Percentiles rank a stretch among this genome's conserved stretches.
Evolutionary conservation across 2,888 invertebrate species (phyloP).

Genomic region (Rhamphomyia laevipes): DNA sequence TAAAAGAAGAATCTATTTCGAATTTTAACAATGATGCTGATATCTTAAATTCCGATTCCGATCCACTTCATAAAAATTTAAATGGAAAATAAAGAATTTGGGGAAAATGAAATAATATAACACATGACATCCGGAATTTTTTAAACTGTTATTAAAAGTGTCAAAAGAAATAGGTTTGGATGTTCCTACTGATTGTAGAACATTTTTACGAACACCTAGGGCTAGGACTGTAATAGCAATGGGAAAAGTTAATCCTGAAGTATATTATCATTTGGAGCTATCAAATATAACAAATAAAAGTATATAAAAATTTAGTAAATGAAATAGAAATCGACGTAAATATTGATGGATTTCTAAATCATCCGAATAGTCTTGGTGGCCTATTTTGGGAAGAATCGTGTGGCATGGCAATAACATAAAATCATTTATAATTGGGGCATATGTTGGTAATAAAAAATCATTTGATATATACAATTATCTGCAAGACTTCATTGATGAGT

Average conservation of each 20-base stretch:
- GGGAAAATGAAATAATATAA: background rate
- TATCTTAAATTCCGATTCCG: background rate
- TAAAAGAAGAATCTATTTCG: background rate
- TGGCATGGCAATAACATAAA: background rate
- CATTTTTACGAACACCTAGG: background rate
- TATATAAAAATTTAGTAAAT: background rate
- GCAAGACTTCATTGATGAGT: background rate
- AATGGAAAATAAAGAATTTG: background rate
- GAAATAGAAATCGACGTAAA: slow-evolving; percentile 2
- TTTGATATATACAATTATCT: background rate
- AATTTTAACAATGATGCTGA: background rate
- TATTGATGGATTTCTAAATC: slow-evolving; percentile 3
- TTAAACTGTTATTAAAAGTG: background rate
- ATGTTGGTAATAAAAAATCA: background rate
- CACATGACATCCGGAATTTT: background rate
- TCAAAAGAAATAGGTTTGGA: background rate
- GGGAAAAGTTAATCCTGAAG: background rate
- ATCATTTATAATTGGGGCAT: background rate
- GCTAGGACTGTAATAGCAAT: background rate
- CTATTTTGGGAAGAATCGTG: background rate
- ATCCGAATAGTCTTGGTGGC: slow-evolving; percentile 1
- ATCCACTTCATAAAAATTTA: background rate
- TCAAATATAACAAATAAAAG: background rate
- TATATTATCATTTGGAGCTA: background rate
- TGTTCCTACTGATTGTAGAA: slow-evolving; percentile 1